Evolutionary conservation across 2,888 invertebrate genomes (phyloP), one percentile per base, ranked within the genome.

Genomic region (Thymelicus lineola): DNA sequence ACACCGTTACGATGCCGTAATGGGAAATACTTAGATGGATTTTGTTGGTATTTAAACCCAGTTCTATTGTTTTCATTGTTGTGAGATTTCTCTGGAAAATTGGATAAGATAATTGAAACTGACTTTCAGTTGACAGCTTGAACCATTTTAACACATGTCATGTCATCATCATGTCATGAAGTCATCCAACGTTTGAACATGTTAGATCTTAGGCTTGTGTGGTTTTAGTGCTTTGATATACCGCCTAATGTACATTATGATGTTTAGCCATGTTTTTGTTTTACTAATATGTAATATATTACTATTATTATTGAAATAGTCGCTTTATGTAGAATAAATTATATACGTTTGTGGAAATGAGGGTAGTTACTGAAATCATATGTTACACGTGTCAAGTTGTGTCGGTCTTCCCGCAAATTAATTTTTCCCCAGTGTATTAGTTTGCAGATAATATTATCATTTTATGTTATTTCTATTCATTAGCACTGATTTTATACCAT

Each of bases 241-340:
- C 74, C 76, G 75, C 76, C 77, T 77, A 72, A 75, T 72, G 72
- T 72, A 73, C 71, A 67, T 53, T 71, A 71, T 76, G 71, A 71
- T 68, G 73, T 71, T 68, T 70, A 76, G 75, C 75, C 73, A 71
- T 72, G 35, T 59, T 57, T 59, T 45, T 65, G 14, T 57, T 59
- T 28, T 59, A 9, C 35, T 48, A 35, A 45, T 48, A 48, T 58
- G 58, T 66, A 58, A 48, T 59, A n/a, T 46, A 48, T 48, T 66
- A 38, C 1, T 35, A 53, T n/a, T 45, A 7, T 6, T 45, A 36
- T 38, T 46, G 14, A 45, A 57, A 42, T 45, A 35, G 57, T 48
- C 58, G 36, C 66, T 66, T 38, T 66, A 50, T 66, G n/a, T 66
- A 66, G 59, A 48, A 42, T 50, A 66, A 36, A 60, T 66, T 17